These are phyloP conservation scores for Tigriopus californicus DNA, from an alignment of 2,888 invertebrate genomes.

Conservation along the genomic window DNA sequence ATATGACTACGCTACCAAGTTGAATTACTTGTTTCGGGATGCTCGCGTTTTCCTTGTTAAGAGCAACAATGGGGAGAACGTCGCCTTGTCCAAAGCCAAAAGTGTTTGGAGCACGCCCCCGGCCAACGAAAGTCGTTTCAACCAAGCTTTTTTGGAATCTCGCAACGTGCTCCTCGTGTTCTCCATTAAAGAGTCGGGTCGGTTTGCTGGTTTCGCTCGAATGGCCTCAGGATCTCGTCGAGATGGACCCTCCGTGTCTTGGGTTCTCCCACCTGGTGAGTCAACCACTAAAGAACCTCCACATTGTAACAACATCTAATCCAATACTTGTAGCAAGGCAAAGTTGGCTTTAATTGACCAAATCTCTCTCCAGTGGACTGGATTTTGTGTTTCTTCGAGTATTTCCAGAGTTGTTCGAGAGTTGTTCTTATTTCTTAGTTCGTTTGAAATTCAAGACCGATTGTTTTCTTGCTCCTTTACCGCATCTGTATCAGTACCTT, in stretches of 20 bases:
- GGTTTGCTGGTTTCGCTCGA: constrained; percentile 61
- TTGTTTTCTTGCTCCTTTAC: no score
- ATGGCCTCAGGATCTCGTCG: constrained; percentile 69
- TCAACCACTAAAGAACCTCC: no score
- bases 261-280: constrained; percentile 61
- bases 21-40: constrained; percentile 84
- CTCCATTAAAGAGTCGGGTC: constrained; percentile 56
- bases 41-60: constrained; percentile 89
- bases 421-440: no score
- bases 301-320: no score
- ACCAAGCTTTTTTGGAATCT: constrained; percentile 78
- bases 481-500: no score
- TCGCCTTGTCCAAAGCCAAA: constrained; percentile 78
- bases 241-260: constrained; percentile 71
- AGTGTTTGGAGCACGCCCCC: constrained; percentile 96
- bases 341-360: no score
- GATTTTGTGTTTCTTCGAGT: no score
- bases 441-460: no score
- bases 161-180: constrained; percentile 86
- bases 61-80: constrained; percentile 92
- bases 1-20: constrained; percentile 32
- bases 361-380: no score
- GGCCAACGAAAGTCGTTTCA: constrained; percentile 86
- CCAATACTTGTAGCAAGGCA: no score
- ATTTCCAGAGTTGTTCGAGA: no score